phyloP scores from a whole-genome alignment of 2,113 vertebrate genomes.

The Motacilla tschutschensis region DNA sequence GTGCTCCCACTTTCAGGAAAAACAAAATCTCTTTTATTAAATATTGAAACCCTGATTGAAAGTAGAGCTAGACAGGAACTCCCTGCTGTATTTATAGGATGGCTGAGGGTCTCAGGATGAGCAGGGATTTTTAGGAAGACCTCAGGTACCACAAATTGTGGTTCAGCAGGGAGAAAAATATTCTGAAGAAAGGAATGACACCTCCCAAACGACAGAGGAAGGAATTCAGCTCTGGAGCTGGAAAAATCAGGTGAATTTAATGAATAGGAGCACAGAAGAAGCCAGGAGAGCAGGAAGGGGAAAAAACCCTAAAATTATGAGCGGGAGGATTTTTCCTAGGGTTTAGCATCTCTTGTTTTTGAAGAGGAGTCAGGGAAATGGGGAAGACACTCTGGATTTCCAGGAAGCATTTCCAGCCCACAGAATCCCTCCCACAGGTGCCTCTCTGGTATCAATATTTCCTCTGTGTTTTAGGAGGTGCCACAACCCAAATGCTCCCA shows the following conservation, averaged over 20 bases:
- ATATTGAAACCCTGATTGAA: neutral
- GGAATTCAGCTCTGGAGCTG: neutral
- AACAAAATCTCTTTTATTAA: neutral
- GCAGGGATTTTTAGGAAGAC: neutral
- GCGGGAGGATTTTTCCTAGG: neutral
- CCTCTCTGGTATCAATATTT: neutral
- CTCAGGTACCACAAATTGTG: neutral
- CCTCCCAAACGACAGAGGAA: neutral
- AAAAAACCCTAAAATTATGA: neutral
- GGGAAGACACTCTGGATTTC: neutral
- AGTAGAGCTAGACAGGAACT: neutral
- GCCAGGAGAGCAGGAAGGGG: neutral
- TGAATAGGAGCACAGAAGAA: neutral
- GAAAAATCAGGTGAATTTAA: neutral
- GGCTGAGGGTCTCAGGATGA: neutral
- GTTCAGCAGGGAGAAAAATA: neutral
- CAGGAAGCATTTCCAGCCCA: accelerated
- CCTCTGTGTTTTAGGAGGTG: neutral
- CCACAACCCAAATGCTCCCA: neutral
- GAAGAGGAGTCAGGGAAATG: neutral
- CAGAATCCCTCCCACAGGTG: neutral
- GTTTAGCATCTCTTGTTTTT: neutral
- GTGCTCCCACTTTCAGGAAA: neutral
- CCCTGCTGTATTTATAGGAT: neutral
- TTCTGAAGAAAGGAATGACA: too few relatives aligned